Conservation (phyloP, 1,140 invertebrate species). For the Brachionus plicatilis region DNA sequence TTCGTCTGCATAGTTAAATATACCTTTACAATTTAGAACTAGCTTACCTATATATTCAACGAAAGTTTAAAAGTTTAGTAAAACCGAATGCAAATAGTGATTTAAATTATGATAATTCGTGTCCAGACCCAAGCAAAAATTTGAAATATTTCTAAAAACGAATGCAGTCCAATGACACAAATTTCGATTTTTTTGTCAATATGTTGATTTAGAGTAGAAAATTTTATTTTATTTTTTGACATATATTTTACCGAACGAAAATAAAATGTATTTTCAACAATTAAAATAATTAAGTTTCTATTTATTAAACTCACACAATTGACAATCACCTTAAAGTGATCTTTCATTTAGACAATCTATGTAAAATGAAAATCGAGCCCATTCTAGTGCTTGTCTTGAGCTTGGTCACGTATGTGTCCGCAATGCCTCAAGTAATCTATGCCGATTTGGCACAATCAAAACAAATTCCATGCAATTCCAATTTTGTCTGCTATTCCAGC, state of each 20-base stretch:
- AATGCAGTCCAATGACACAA: constrained; percentile 9
- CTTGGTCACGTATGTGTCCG: not conserved
- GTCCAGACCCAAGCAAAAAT: not conserved
- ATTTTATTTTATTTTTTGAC: constrained; percentile 4
- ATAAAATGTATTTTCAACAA: not conserved
- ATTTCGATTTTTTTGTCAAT: constrained; percentile 10
- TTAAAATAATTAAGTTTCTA: not conserved
- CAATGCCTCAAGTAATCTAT: not conserved
- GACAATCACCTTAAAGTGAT: not conserved
- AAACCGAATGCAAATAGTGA: constrained; percentile 15
- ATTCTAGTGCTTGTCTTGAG: not conserved
- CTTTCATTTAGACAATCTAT: constrained; percentile 1
- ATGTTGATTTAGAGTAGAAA: not conserved
- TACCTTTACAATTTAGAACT: constrained; percentile 27
- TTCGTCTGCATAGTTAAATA: not conserved
- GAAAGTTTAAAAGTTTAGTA: constrained; percentile 34
- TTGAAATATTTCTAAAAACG: not conserved
- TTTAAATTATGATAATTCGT: constrained; percentile 17
- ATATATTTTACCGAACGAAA: constrained; percentile 21
- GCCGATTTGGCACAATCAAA: not conserved
- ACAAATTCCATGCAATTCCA: not conserved
- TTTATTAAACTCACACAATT: not conserved
- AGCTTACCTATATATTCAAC: not conserved
- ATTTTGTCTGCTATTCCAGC: not conserved
- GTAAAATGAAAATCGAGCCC: constrained; percentile 8